A percentile compares a stretch with the other conserved stretches of the same genome.
These are phyloP conservation scores for Sus cebifrons DNA, from an alignment of 2,797 vertebrate genomes.

Conservation along the genomic window DNA sequence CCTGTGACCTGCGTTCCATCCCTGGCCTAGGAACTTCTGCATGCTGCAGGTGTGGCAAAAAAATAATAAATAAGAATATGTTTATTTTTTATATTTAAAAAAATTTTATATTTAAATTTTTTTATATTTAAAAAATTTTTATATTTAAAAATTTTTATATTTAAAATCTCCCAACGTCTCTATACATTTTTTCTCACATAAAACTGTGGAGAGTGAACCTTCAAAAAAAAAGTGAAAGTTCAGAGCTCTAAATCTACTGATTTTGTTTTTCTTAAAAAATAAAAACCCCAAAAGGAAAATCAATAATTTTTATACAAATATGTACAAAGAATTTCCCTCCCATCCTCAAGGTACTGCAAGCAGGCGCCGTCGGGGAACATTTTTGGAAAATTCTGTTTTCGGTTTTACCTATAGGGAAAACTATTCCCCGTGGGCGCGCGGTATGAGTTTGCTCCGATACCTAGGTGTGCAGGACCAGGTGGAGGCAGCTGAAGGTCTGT, in stretches of 20 bases:
- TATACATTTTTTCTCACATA: conserved; percentile 88
- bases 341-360: conserved; percentile 50
- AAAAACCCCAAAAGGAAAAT: conserved; percentile 93
- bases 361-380: conserved; percentile 72
- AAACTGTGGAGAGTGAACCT: conserved; percentile 92
- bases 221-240: conserved; percentile 93
- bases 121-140: too few species aligned
- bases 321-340: conserved; percentile 93
- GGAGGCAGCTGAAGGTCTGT: conserved; percentile 57
- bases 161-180: conserved; percentile 89
- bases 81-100: conserved; percentile 85
- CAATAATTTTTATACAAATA: conserved; percentile 96
- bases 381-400: conserved; percentile 66
- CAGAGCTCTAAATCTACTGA: conserved; percentile 90
- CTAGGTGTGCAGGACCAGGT: conserved; percentile 40
- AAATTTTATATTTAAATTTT: conserved; percentile 87
- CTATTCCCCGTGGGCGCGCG: conserved; percentile 89
- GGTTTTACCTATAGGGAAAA: conserved; percentile 95
- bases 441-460: conserved; percentile 71
- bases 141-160: conserved; percentile 84
- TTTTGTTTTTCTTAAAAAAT: conserved; percentile 93
- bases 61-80: too few species aligned
- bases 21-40: too few species aligned
- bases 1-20: too few species aligned
- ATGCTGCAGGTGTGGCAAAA: too few species aligned